Conservation (phyloP, 2,797 vertebrate genomes). For the Nannoperca obscura region DNA sequence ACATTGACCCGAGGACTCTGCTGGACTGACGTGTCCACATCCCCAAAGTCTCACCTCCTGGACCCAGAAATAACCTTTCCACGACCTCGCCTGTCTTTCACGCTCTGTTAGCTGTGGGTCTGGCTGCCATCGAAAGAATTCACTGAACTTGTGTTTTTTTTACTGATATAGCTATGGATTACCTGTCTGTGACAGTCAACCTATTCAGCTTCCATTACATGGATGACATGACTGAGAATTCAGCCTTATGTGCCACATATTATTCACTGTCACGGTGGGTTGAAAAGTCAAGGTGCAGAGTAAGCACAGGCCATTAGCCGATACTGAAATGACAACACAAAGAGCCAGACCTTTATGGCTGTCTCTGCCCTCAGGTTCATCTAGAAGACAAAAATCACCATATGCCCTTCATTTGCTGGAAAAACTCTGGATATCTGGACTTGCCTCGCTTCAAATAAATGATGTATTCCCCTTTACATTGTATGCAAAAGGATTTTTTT, state of each 20-base stretch:
- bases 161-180: constrained; percentile 63
- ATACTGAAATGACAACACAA: constrained; percentile 66
- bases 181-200: constrained; percentile 55
- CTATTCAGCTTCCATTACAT: constrained; percentile 53
- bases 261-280: constrained; percentile 66
- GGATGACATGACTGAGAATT: constrained; percentile 63
- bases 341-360: constrained; percentile 56
- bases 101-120: constrained; percentile 57
- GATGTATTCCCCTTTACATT: constrained; percentile 61
- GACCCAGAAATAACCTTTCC: constrained; percentile 71
- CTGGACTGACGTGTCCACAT: constrained; percentile 69
- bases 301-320: constrained; percentile 69
- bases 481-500: constrained; percentile 66
- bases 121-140: constrained; percentile 63
- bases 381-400: constrained; percentile 62
- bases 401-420: constrained; percentile 62
- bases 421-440: constrained; percentile 46
- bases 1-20: constrained; percentile 76
- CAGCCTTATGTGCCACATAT: constrained; percentile 54
- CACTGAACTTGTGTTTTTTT: constrained; percentile 51
- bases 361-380: constrained; percentile 44
- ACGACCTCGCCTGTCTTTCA: constrained; percentile 71
- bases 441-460: constrained; percentile 51
- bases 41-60: constrained; percentile 74
- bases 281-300: constrained; percentile 69